Evolutionary conservation across 2,113 vertebrate genomes (phyloP), one percentile per base, ranked within the genome.

Genomic region (Gobiocypris rarus): DNA sequence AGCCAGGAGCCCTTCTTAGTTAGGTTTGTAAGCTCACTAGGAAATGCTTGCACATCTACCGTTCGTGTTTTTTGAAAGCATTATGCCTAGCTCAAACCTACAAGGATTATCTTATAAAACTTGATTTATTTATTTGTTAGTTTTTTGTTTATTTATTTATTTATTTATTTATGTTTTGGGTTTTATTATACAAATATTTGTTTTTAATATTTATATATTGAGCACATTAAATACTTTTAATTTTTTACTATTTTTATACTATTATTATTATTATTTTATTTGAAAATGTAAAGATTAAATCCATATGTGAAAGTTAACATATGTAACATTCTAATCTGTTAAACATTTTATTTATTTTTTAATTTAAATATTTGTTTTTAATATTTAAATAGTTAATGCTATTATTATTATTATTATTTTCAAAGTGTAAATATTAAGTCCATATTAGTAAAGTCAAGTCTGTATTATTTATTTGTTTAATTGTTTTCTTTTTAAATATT

Each of bases 1-100:
- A 65, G 70, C 75, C 67, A 5, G 81, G 83, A 88, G 73, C 38
- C 83, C 71, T 82, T 87, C 59, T 65, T 86, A 82, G 88, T 88
- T 86, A 83, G 84, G 84, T 85, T 70, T 87, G 83, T 89, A 77
- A 87, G 75, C 63, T 75, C 50, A 73, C 2, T 75, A 58, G 7
- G 48, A 76, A 74, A 10, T 56, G 54, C 50, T 56, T 77, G 10
- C 74, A 52, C 22, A 61, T 70, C 19, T 19, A 10, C 31, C n/a
- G 41, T 69, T 70, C 15, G 34, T 59, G 17, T 71, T 48, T 26
- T 75, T 22, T 45, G 1, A 63, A 10, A 45, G 31, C 2, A 7
- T 54, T 26, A 65, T 9, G 77, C 56, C 61, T 31, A 63, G 7
- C 26, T 63, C 26, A 63, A 14, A 63, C 61, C 61, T 31, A 63